These are phyloP conservation scores for Prostheceraeus crozeri DNA, from an alignment of 2,888 invertebrate species.

Conservation along the genomic window DNA sequence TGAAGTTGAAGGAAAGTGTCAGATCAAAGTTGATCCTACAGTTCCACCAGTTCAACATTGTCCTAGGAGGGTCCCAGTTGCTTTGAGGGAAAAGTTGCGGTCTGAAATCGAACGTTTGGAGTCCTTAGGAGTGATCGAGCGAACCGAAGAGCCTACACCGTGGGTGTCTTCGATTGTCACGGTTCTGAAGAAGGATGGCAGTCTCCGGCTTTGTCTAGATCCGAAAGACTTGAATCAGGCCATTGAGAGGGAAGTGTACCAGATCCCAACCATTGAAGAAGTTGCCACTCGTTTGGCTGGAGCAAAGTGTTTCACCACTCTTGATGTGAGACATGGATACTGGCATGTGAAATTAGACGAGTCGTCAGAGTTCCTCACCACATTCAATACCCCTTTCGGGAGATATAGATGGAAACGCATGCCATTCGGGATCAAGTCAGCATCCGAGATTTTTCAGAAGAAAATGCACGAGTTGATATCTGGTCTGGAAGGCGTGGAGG, in stretches of 20 bases:
- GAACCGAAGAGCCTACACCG: slow-evolving; percentile 42
- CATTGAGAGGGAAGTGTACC: slow-evolving; percentile 41
- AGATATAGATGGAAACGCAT: slow-evolving; percentile 36
- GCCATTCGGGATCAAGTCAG: slow-evolving; percentile 38
- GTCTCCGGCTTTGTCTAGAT: slow-evolving; percentile 42
- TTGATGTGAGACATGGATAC: slow-evolving; percentile 42
- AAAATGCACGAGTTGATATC: too few relatives aligned
- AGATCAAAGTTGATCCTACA: too few relatives aligned
- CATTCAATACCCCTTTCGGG: slow-evolving; percentile 42
- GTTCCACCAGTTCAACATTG: not conserved
- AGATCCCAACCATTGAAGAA: slow-evolving; percentile 42
- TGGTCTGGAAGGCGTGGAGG: too few relatives aligned
- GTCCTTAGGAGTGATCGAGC: slow-evolving; percentile 38
- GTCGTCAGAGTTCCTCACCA: slow-evolving; percentile 26
- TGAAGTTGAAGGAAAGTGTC: too few relatives aligned
- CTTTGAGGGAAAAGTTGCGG: slow-evolving; percentile 39
- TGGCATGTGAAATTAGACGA: slow-evolving; percentile 41
- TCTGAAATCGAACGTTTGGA: slow-evolving; percentile 40
- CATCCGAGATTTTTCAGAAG: slow-evolving; percentile 37
- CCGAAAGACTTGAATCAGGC: slow-evolving; percentile 42
- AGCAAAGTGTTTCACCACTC: slow-evolving; percentile 39
- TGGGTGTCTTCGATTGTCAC: slow-evolving; percentile 43
- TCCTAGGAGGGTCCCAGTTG: slow-evolving; percentile 26
- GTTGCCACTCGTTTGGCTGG: slow-evolving; percentile 40
- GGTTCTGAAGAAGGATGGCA: slow-evolving; percentile 41